Base-by-base conservation (phyloP, 2,797 vertebrate species). In the Zonotrichia albicollis region DNA sequence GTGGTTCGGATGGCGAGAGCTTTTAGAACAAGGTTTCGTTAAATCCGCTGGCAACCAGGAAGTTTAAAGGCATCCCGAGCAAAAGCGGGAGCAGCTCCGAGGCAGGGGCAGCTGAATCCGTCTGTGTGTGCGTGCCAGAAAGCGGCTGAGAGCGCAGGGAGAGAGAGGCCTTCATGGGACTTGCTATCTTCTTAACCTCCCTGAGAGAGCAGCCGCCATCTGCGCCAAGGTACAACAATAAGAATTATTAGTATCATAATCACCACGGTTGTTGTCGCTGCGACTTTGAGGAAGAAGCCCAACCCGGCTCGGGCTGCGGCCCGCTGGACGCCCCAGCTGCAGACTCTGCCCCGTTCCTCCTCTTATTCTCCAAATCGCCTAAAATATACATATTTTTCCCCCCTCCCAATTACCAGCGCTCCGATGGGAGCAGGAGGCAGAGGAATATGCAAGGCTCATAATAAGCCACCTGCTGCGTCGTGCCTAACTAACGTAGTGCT, bases 381-480 rank as follows among this genome's bases (percentile, higher is more conserved):
- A 42, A 72, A 79, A 61, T 42, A 16, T 22, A 26, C 36, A 13
- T 46, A 23, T 43, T 13, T 23, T 6, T 5, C 16, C 1, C 2
- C 16, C 1, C 1, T 21, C 51, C 16, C 68, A 65, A 30, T 84
- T 83, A 26, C 32, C 11, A n/a, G 23, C 27, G 6, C 55, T 46
- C 38, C 67, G 32, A 67, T 40, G 75, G 58, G 55, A 93, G 73
- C 51, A 61, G 29, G 75, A 90, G 62, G 60, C 38, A 67, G 81
- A 67, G 55, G 74, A 61, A 29, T 60, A 90, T 10, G 54, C 16
- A 25, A 55, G 58, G 30, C 20, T 85, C 20, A 19, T 42, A 38
- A 57, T 18, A 57, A 89, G 83, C 68, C 93, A 95, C 96, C 95
- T 96, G 97, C 95, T 89, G 71, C 9, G 48, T 30, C 40, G 25